Conservation (phyloP, 2,888 invertebrate genomes). For the Ophion slaviceki region DNA sequence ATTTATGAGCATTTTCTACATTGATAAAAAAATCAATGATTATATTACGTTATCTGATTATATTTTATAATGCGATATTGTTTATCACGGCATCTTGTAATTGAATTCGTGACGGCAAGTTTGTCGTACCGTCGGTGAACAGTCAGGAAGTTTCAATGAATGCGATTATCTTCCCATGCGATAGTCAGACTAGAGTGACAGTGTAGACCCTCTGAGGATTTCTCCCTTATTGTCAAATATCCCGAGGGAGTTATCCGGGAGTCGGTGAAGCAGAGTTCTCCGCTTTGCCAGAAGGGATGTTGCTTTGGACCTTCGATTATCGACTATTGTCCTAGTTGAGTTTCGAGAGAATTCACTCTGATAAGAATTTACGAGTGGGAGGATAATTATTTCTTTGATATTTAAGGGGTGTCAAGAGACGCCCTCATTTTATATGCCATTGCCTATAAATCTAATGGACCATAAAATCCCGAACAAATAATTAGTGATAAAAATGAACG, state of each 20-base stretch:
- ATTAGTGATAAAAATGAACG: too few relatives aligned
- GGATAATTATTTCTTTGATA: too few relatives aligned
- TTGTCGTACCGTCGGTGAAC: slow-evolving; percentile 48
- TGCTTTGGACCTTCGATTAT: not conserved
- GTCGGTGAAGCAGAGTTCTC: slow-evolving; percentile 57
- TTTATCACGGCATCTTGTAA: slow-evolving; percentile 7
- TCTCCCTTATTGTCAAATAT: slow-evolving; percentile 47
- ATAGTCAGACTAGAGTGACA: not conserved
- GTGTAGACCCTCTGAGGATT: slow-evolving; percentile 21
- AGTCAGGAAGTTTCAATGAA: slow-evolving; percentile 37
- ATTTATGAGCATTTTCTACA: too few relatives aligned
- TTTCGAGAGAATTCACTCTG: too few relatives aligned
- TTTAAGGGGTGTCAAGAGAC: too few relatives aligned
- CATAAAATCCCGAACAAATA: too few relatives aligned
- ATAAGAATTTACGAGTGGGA: too few relatives aligned
- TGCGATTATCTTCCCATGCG: slow-evolving; percentile 1
- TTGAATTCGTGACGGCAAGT: slow-evolving; percentile 6
- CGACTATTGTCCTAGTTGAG: not conserved
- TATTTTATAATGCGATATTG: not conserved
- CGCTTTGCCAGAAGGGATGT: too few relatives aligned
- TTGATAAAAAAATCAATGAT: not conserved
- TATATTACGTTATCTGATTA: not conserved
- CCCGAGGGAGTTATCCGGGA: slow-evolving; percentile 43
- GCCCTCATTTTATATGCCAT: too few relatives aligned
- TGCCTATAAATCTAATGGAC: too few relatives aligned